Conservation (phyloP, 2,888 invertebrate species). For the Beris chalybata region DNA sequence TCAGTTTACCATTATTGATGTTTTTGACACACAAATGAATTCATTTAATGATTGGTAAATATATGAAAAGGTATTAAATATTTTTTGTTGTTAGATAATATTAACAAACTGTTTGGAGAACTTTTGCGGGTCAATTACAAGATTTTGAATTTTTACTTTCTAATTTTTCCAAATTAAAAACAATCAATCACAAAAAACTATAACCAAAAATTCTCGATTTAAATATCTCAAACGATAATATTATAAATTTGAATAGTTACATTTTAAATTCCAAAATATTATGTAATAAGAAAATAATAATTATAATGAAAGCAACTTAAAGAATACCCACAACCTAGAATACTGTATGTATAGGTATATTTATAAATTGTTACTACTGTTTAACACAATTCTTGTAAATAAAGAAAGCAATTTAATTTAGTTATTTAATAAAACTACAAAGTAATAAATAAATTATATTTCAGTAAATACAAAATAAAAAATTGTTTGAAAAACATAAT, state of each 20-base stretch:
- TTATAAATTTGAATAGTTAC: neutral
- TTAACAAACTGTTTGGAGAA: constrained; percentile 1
- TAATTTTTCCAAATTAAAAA: too few species aligned
- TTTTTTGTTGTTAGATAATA: too few species aligned
- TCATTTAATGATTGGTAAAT: too few species aligned
- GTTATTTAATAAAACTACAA: constrained; percentile 22
- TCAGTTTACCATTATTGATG: too few species aligned
- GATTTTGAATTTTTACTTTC: too few species aligned
- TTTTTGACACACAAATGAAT: too few species aligned
- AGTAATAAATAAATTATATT: constrained; percentile 9
- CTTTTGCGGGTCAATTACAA: constrained; percentile 4
- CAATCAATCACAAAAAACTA: neutral
- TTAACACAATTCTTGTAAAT: constrained; percentile 6
- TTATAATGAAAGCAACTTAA: constrained; percentile 16
- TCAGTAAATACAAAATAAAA: constrained; percentile 5
- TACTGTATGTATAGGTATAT: neutral
- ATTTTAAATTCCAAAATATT: neutral
- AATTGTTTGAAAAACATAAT: neutral
- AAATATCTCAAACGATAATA: constrained; percentile 16
- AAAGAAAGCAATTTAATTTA: constrained; percentile 5
- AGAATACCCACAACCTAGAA: constrained; percentile 21
- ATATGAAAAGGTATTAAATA: too few species aligned
- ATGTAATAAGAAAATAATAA: constrained; percentile 7
- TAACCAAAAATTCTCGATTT: constrained; percentile 25
- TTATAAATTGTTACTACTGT: neutral